Base-by-base conservation (phyloP, 1,140 invertebrate genomes). In the Ooceraea biroi region DNA sequence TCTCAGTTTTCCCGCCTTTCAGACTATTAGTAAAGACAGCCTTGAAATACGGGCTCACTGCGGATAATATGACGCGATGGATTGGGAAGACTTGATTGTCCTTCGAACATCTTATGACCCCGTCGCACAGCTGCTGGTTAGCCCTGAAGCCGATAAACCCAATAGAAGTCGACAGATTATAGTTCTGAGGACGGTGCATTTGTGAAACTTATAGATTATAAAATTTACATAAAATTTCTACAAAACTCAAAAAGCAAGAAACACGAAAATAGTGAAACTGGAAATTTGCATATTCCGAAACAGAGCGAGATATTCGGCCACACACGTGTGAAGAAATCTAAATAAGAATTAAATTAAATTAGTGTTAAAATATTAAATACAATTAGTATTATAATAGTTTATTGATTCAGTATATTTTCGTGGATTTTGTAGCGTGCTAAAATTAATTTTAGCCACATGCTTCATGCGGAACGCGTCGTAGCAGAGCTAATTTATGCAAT, bases 1-100 rank as follows among this genome's bases (percentile, higher is more conserved):
- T 95, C 82, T 96, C 96, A 2, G 66, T 65, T 46, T 89, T 91
- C 8, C 95, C 94, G 3, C 94, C 95, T 89, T 96, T 96, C 52
- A 97, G 93, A 0, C 96, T 96, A 72, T 96, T 97, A 8, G 97
- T 98, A 92, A 98, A 98, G 25, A 98, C 94, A 48, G 97, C 96
- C 90, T 96, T 97, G 94, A 98, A 98, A 94, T 98, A 98, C 10
- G 97, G 96, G 90, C 97, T 98, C 91, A 97, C 97, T 57, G 97
- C 96, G 27, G 97, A 97, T 88, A 98, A 95, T 80, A 98, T 97
- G 46, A 96, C 96, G 72, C 97, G 95, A 92, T 98, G 98, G 10
- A 98, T 96, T 14, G 96, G 96, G 90, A 98, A 97, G 14, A 95
- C 92, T 48, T 94, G 94, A 52, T 96, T n/a, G n/a, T n/a, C 96